Evolutionary conservation across 30 jellyfish, hydroid and myxozoan genomes (phyloP), one percentile per base, ranked within the genome.

Genomic region (Clytia hemisphaerica): DNA sequence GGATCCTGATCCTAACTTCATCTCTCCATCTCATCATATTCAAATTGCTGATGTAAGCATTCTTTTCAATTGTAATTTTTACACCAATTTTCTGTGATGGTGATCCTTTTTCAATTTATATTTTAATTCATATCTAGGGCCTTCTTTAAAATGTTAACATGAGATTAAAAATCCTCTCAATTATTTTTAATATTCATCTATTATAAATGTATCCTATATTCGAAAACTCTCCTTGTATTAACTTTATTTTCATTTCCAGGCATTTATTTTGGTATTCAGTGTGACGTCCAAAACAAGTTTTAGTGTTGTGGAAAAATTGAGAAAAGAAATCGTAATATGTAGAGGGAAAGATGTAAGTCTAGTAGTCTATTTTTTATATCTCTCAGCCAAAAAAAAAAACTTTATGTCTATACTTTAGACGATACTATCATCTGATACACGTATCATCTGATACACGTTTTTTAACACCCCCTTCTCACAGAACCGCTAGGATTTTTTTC

Each of bases 21-120:
- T 53, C 24, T 77, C 79, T 6, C 88, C 96, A 7, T 65, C 83
- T 30, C 96, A 87, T 45, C 68, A 78, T 58, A 81, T 87, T 5
- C 96, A 87, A 54, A 49, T 87, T 51, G 96, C 93, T 14, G 96
- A 87, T 57, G 96, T 87, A 69, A 87, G 96, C 60, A 45, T 30
- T 12, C 12, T 62, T 22, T 34, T 64, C 6, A 9, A 32, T 32
- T 32, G 19, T 18, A 7, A 10, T 65, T 34, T 65, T 34, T 2
- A 32, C 10, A 65, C 0, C 73, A 3, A 15, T 15, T 51, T 22
- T 22, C 31, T 22, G 21, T 10, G 66, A 12, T 51, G 66, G 14
- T 10, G 12, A 9, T 51, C 21, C n/a, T 42, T 42, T 42, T 12
- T 51, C 66, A 7, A 51, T 51, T 15, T 7, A 7, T 51, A 51